Conservation (phyloP, 1,140 invertebrate species). For the Rhizoglyphus robini region DNA sequence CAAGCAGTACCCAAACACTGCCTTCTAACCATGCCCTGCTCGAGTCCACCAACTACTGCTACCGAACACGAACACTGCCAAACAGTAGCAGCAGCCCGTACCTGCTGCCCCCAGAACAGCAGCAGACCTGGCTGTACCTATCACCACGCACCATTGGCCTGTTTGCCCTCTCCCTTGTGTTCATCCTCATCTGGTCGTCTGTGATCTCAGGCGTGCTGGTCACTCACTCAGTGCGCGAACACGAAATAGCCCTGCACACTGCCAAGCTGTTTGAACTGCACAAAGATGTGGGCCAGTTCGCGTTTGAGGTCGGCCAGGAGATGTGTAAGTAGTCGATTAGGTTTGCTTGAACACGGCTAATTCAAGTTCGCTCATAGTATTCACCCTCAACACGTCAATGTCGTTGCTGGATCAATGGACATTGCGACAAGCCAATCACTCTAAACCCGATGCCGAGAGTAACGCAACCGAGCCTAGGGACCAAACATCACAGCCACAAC, state of each 20-base stretch:
- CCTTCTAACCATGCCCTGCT: background rate
- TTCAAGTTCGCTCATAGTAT: background rate
- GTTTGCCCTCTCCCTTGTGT: background rate
- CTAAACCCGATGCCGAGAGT: background rate
- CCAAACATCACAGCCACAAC: background rate
- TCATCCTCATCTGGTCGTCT: conserved; percentile 6
- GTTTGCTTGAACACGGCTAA: background rate
- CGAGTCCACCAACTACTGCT: background rate
- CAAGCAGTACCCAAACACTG: background rate
- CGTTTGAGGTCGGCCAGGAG: background rate
- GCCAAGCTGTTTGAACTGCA: background rate
- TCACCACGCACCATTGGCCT: background rate
- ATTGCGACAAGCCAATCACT: background rate
- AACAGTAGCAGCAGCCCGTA: background rate
- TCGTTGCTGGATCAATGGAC: background rate
- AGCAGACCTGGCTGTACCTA: background rate
- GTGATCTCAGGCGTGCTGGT: background rate
- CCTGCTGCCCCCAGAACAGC: background rate
- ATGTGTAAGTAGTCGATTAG: background rate
- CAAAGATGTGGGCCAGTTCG: background rate
- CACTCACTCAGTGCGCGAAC: background rate
- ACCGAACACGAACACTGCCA: background rate
- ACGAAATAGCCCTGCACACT: background rate
- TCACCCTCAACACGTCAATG: background rate
- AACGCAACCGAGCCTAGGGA: background rate